Base-by-base conservation (phyloP, 2,888 invertebrate genomes). In the Monochamus alternatus region DNA sequence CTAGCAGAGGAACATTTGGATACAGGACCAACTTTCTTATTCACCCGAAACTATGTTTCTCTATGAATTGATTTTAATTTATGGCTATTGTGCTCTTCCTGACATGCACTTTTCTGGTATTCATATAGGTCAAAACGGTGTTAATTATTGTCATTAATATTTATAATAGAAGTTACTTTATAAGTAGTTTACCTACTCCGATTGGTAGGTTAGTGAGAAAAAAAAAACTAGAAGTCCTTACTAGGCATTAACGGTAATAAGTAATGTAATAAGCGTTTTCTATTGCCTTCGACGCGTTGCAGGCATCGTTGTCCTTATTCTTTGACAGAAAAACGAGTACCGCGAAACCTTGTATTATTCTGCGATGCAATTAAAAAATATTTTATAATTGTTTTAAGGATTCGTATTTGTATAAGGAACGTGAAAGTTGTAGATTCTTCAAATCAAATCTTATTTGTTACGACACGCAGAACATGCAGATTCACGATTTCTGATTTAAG, bases 341-440 rank as follows among this genome's bases (percentile, higher is more conserved):
- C 14, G 38, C 31, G 10, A 38, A 38, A 38, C 38, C 38, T 38
- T 38, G 38, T 2, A 22, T 22, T 7, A 38, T 38, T 7, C 38
- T 7, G 7, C 5, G 58, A 59, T 22, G n/a, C 9, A 38, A 31
- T 12, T 43, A 38, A 59, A 68, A 68, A 55, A 68, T 43, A 55
- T 38, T 38, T 38, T 38, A 38, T 38, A 38, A 38, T 38, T 38
- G 38, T 38, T 38, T 38, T 5, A 38, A 38, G 38, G 7, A 43
- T 59, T 58, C 55, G 22, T 14, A 43, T 68, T 59, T 68, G 44
- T 52, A 66, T 66, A 66, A 66, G 52, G 30, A 66, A 55, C 68
- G 68, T 59, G 68, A 68, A 68, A 68, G 68, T 68, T 68, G 68
- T 68, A 51, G 38, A 14, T 67, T 67, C 52, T 60, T 60, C 38